These are phyloP conservation scores for Odontesthes bonariensis DNA, from an alignment of 2,113 vertebrate species.

Conservation along the genomic window DNA sequence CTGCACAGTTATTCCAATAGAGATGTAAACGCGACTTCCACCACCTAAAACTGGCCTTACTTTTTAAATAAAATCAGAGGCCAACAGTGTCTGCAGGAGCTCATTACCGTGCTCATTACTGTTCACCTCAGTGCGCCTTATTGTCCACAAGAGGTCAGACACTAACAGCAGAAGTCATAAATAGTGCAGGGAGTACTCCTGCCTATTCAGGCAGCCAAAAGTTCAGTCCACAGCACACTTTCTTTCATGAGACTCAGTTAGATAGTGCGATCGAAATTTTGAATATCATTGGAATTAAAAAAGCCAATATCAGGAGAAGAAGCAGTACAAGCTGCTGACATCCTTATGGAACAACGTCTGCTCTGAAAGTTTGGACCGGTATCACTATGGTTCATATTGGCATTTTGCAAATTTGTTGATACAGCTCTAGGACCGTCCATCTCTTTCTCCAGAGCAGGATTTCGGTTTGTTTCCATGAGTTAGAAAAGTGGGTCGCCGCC, in stretches of 20 bases:
- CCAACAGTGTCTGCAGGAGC: conserved; percentile 15
- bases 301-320: not conserved
- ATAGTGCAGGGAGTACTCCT: conserved; percentile 34
- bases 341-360: not conserved
- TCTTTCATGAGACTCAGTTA: not conserved
- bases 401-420: not conserved
- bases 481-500: not conserved
- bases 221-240: not conserved
- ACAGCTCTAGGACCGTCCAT: no score
- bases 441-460: not conserved
- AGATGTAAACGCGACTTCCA: not conserved
- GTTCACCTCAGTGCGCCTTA: conserved; percentile 68
- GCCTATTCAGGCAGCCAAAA: not conserved
- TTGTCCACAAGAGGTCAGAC: conserved; percentile 83
- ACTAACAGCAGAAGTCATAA: conserved; percentile 74
- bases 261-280: not conserved
- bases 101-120: conserved; percentile 50
- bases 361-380: no score
- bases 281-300: not conserved
- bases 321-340: not conserved
- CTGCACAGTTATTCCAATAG: not conserved
- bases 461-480: not conserved
- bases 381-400: not conserved
- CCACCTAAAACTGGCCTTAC: not conserved
- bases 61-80: conserved; percentile 4